Conservation (phyloP, 2,888 invertebrate genomes). For the Cantharis rufa region DNA sequence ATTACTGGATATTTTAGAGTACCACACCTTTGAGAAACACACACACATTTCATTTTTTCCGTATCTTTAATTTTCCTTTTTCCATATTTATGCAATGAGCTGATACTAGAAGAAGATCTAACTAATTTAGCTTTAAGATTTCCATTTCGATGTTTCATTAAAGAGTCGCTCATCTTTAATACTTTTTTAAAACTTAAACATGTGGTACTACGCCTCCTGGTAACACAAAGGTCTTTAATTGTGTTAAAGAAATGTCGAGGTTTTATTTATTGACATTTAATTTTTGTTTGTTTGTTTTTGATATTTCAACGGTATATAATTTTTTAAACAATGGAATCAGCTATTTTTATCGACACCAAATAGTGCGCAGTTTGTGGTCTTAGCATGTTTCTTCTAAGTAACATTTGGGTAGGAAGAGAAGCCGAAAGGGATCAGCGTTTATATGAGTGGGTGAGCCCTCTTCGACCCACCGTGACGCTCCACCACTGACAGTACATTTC, state of each 20-base stretch:
- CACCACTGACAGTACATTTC: too few relatives aligned
- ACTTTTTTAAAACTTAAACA: constrained; percentile 26
- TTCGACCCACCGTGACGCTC: too few relatives aligned
- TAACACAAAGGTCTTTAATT: constrained; percentile 18
- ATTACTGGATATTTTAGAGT: constrained; percentile 68
- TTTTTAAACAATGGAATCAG: background rate
- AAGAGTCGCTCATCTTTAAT: constrained; percentile 32
- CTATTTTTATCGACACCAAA: background rate
- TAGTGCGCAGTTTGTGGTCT: background rate
- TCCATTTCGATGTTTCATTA: constrained; percentile 36
- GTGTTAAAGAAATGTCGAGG: constrained; percentile 28
- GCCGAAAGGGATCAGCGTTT: too few relatives aligned
- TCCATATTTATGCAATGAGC: constrained; percentile 9
- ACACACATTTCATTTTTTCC: constrained; percentile 60
- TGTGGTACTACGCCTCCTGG: constrained; percentile 35
- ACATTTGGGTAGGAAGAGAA: too few relatives aligned
- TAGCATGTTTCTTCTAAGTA: too few relatives aligned
- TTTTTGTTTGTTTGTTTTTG: constrained; percentile 9
- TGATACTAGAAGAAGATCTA: constrained; percentile 20
- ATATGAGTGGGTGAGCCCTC: too few relatives aligned
- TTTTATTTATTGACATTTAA: constrained; percentile 23
- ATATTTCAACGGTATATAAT: background rate
- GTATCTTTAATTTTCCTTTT: constrained; percentile 43
- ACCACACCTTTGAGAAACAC: constrained; percentile 63
- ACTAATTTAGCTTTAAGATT: constrained; percentile 34